These are phyloP conservation scores for Girardia tigrina DNA, from an alignment of 2,888 invertebrate species.

Conservation along the genomic window DNA sequence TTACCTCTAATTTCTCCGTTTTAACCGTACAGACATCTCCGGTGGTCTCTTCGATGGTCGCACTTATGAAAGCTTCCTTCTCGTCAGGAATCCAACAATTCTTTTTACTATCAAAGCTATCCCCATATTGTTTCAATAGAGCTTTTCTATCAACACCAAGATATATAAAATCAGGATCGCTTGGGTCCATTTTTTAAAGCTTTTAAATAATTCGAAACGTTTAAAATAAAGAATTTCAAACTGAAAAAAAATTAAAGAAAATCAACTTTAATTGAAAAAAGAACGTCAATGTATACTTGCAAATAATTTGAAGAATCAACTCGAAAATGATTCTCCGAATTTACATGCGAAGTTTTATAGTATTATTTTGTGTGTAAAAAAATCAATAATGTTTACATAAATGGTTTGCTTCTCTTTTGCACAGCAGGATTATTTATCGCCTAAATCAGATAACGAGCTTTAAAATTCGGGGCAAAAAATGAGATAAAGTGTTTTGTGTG, in stretches of 20 bases:
- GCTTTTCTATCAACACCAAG: slow-evolving; percentile 47
- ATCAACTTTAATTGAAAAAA: neutral
- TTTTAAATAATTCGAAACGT: neutral
- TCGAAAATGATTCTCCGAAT: neutral
- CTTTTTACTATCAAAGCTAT: slow-evolving; percentile 69
- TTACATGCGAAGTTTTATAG: neutral
- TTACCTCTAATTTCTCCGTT: slow-evolving; percentile 54
- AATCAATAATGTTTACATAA: slow-evolving; percentile 14
- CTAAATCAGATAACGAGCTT: neutral
- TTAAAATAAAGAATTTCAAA: slow-evolving; percentile 13
- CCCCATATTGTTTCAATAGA: slow-evolving; percentile 45
- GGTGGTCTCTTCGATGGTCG: slow-evolving; percentile 95
- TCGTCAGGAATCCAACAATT: slow-evolving; percentile 97
- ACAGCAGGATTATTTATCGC: neutral
- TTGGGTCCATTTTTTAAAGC: slow-evolving; percentile 37
- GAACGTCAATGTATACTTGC: neutral
- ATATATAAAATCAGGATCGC: slow-evolving; percentile 46
- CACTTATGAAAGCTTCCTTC: slow-evolving; percentile 89
- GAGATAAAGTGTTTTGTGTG: neutral
- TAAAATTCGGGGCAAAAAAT: neutral
- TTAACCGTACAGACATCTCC: slow-evolving; percentile 87
- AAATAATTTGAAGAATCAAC: neutral
- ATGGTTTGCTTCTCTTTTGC: neutral
- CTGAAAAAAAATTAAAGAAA: neutral
- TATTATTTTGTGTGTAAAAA: neutral